Percentiles rank a stretch among this genome's conserved stretches.
Evolutionary conservation across 1,140 invertebrate genomes (phyloP).

Genomic region (Danaus plexippus): DNA sequence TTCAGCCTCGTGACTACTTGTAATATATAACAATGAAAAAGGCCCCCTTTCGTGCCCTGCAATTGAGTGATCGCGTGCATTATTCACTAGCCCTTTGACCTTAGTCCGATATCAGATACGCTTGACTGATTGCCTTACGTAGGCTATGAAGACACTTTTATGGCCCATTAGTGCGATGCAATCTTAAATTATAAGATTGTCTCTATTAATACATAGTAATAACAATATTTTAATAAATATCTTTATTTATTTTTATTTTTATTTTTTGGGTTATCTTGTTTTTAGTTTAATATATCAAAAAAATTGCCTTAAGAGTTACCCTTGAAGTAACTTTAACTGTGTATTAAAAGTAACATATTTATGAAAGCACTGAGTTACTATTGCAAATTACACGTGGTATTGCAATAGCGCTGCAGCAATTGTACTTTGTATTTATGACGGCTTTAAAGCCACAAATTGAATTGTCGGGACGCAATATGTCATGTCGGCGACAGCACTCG

Average conservation of each 20-base stretch:
- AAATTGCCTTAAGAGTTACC: too few relatives aligned
- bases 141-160: conserved; percentile 23
- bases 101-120: conserved; percentile 26
- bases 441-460: conserved; percentile 28
- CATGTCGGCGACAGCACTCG: conserved; percentile 7
- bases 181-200: too few relatives aligned
- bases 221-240: too few relatives aligned
- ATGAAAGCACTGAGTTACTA: too few relatives aligned
- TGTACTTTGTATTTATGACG: conserved; percentile 17
- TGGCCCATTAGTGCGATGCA: conserved; percentile 17
- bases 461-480: conserved; percentile 20
- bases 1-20: conserved; percentile 6
- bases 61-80: conserved; percentile 33
- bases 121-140: conserved; percentile 17
- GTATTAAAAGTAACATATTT: too few relatives aligned
- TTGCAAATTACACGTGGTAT: too few relatives aligned
- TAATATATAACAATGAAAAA: conserved; percentile 13
- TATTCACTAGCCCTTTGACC: conserved; percentile 22
- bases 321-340: too few relatives aligned
- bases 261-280: too few relatives aligned
- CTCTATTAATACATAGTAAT: too few relatives aligned
- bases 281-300: too few relatives aligned
- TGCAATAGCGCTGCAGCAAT: too few relatives aligned
- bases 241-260: too few relatives aligned
- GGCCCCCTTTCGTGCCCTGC: conserved; percentile 17